These are phyloP conservation scores for Dasyurus viverrinus DNA, from an alignment of 2,113 vertebrate species.

Conservation along the genomic window DNA sequence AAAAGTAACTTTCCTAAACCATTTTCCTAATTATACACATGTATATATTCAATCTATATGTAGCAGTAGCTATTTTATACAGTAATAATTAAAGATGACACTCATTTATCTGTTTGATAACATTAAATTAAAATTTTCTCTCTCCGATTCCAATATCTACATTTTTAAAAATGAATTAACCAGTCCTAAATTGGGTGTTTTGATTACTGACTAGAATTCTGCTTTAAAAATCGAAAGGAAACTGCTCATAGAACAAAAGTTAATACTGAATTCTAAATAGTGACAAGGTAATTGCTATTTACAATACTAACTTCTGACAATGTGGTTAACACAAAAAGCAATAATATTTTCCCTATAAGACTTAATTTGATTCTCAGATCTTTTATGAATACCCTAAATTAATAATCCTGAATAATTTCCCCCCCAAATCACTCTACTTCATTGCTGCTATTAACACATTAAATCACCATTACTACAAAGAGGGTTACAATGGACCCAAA, in stretches of 20 bases:
- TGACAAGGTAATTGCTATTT: constrained; percentile 72
- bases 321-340: constrained; percentile 65
- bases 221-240: constrained; percentile 74
- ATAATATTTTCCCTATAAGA: constrained; percentile 24
- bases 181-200: constrained; percentile 65
- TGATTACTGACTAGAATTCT: constrained; percentile 69
- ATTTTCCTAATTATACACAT: not conserved
- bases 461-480: not conserved
- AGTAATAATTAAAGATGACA: not conserved
- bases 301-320: constrained; percentile 74
- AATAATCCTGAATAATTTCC: constrained; percentile 66
- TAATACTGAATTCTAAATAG: constrained; percentile 69
- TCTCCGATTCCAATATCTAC: constrained; percentile 66
- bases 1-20: not conserved
- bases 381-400: constrained; percentile 70
- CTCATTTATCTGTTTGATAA: constrained; percentile 13
- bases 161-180: constrained; percentile 72
- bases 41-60: rapidly evolving
- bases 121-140: constrained; percentile 65
- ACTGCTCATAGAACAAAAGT: constrained; percentile 78
- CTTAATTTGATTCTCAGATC: constrained; percentile 64
- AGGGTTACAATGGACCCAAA: not conserved
- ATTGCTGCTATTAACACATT: not conserved
- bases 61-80: not conserved
- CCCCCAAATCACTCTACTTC: not conserved